Percentiles rank a stretch among this genome's conserved stretches.
Evolutionary conservation across 2,113 vertebrate genomes (phyloP).

Genomic region (Tursiops truncatus): DNA sequence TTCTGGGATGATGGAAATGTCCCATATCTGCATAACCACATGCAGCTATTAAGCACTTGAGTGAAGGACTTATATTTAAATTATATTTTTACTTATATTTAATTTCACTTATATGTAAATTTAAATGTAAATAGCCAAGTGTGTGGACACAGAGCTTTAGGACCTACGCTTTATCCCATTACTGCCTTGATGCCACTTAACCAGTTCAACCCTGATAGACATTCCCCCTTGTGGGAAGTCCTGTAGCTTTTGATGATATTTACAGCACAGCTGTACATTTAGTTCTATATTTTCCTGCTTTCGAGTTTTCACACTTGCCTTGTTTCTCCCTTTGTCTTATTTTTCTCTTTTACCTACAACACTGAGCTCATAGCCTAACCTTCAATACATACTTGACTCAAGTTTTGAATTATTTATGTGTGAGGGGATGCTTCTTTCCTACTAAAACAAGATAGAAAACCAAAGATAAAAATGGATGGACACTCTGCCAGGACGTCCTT

Average conservation of each 20-base stretch:
- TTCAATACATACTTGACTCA: neutral
- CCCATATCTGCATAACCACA: neutral
- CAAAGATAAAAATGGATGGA: neutral
- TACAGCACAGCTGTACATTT: neutral
- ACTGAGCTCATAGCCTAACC: neutral
- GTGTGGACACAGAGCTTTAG: neutral
- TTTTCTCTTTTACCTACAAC: neutral
- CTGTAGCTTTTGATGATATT: neutral
- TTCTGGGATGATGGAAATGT: neutral
- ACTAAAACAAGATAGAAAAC: neutral
- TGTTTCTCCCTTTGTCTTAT: neutral
- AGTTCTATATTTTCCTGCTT: neutral
- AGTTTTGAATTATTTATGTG: neutral
- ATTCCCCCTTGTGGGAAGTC: too few species aligned
- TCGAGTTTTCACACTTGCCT: neutral
- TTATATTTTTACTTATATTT: neutral
- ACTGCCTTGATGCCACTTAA: neutral
- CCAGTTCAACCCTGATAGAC: neutral
- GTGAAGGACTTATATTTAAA: neutral
- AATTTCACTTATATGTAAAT: neutral
- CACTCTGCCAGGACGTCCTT: neutral
- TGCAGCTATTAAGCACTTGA: neutral
- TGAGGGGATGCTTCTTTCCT: neutral
- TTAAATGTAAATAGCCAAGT: neutral
- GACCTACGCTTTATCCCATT: neutral